A percentile compares a stretch with the other conserved stretches of the same genome.
Conservation (phyloP, 2,113 vertebrate genomes). For the Bambusicola thoracicus region DNA sequence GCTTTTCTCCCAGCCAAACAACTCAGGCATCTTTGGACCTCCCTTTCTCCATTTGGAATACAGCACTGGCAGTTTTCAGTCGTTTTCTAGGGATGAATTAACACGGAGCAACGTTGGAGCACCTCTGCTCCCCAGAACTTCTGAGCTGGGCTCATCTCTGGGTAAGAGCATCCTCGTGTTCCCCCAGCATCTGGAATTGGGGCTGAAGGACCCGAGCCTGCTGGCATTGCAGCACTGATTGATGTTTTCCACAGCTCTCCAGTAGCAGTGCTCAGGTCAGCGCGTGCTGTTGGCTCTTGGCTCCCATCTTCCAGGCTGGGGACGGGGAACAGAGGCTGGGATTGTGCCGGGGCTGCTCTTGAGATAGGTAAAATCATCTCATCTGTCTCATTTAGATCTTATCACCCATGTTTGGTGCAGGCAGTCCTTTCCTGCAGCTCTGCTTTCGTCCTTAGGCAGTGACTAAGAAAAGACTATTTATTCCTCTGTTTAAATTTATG, state of each 20-base stretch:
- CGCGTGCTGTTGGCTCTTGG: neutral
- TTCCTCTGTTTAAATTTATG: neutral
- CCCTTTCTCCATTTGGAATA: neutral
- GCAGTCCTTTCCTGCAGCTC: neutral
- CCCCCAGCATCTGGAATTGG: neutral
- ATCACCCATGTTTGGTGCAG: accelerated
- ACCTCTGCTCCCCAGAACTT: accelerated
- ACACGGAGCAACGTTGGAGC: neutral
- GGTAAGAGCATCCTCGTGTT: neutral
- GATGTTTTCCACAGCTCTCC: neutral
- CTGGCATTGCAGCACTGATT: accelerated
- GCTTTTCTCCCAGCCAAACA: neutral
- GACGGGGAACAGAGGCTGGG: accelerated
- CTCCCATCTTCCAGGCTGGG: neutral
- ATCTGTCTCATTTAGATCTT: neutral
- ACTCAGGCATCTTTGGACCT: neutral
- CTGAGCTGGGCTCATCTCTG: neutral
- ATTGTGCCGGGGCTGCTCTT: neutral
- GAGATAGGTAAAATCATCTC: neutral
- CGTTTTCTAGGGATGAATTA: accelerated
- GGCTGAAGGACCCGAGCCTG: accelerated
- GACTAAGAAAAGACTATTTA: conserved; percentile 22
- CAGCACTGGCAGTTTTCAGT: accelerated
- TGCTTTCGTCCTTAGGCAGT: neutral
- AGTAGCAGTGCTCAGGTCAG: neutral